Conservation (phyloP, 2,888 invertebrate genomes). For the Agonopterix subpropinquella region DNA sequence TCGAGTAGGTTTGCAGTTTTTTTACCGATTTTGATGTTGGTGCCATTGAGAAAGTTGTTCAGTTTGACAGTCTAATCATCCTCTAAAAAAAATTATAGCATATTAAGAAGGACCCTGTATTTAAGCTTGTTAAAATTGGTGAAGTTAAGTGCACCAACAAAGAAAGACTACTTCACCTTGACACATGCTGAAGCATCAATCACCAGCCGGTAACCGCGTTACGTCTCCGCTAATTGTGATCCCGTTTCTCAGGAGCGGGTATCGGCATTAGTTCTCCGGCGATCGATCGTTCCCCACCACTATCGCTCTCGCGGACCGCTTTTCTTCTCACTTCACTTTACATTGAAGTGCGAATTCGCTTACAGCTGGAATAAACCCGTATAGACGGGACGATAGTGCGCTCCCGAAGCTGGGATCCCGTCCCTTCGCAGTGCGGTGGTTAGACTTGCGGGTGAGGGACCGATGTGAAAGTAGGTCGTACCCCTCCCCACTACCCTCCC, state of each 20-base stretch:
- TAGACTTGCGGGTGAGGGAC: conserved; percentile 37
- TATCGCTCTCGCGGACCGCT: conserved; percentile 23
- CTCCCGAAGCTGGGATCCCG: conserved; percentile 21
- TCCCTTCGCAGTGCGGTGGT: conserved; percentile 17
- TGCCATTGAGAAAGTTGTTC: too few species aligned
- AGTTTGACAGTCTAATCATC: too few species aligned
- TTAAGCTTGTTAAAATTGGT: too few species aligned
- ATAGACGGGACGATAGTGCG: conserved; percentile 33
- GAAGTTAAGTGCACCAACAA: too few species aligned
- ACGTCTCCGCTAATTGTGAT: conserved; percentile 61
- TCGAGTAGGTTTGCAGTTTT: too few species aligned
- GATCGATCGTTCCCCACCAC: conserved; percentile 40
- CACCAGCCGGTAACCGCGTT: conserved; percentile 51
- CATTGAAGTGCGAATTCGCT: conserved; percentile 45
- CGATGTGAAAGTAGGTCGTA: conserved; percentile 56
- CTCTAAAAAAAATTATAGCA: too few species aligned
- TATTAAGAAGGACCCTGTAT: too few species aligned
- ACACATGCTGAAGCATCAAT: conserved; percentile 29
- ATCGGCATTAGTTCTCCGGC: conserved; percentile 31
- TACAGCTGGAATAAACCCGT: conserved; percentile 31
- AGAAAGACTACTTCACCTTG: too few species aligned
- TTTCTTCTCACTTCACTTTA: conserved; percentile 40
- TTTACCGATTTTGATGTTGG: too few species aligned
- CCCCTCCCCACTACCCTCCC: conserved; percentile 21
- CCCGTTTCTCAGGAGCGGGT: conserved; percentile 32